Evolutionary conservation across 2,113 vertebrate genomes (phyloP), one percentile per base, ranked within the genome.

Genomic region (Sander lucioperca): DNA sequence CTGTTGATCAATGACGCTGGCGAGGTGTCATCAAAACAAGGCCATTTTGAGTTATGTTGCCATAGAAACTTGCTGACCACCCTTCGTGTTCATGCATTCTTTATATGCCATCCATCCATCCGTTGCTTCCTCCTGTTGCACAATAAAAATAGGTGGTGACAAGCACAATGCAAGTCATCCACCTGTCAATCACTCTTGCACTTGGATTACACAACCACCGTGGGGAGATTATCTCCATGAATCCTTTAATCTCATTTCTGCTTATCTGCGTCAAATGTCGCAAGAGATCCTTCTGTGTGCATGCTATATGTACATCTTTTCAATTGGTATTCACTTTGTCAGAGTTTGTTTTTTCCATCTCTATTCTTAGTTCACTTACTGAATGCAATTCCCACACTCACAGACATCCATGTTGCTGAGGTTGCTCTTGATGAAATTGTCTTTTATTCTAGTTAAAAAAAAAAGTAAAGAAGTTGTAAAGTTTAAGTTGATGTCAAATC

Each of bases 61-160:
- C 67, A 88, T 84, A 77, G 89, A 84, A 89, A 92, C 80, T n/a
- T 72, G 66, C 4, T 61, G 70, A 79, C 76, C 74, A 48, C 18
- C 69, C 21, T 21, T 0, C 13, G 47, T 39, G 33, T 76, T 58
- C 50, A 57, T 62, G 43, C 19, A 16, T 76, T 53, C 19, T 64
- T 63, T 43, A 69, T 58, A 16, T 63, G 6, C 75, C 73, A 45
- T 67, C 48, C 25, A 12, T 36, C 69, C 50, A 33, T 23, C 19
- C 21, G 47, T 62, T 0, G 16, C 5, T 39, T 58, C 23, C 45
- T 43, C 8, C 21, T 19, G 51, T 50, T 63, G 57, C 53, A 33
- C 27, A 25, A 50, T 45, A 61, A 70, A 68, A 56, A 80, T 58
- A 75, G 51, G 54, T 80, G 62, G 62, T 66, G 70, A 74, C 16